These are phyloP conservation scores for Sciurus niger DNA, from an alignment of 2,113 vertebrate genomes.

Conservation along the genomic window DNA sequence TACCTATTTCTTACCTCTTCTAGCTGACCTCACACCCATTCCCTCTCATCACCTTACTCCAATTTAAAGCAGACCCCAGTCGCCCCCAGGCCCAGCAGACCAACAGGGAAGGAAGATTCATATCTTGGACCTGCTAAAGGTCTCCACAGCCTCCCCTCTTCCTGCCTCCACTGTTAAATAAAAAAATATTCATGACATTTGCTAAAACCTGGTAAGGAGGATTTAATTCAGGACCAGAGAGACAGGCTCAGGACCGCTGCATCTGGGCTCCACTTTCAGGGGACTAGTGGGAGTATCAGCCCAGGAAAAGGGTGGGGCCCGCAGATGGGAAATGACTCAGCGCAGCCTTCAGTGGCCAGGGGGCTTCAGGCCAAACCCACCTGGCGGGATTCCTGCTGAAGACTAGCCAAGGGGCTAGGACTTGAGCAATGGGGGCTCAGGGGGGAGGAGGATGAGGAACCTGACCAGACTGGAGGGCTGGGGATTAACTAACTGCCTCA, in stretches of 20 bases:
- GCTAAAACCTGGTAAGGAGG: neutral
- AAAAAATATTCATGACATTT: neutral
- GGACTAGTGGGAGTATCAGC: neutral
- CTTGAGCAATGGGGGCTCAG: neutral
- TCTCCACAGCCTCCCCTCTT: too few species aligned
- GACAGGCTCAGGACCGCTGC: neutral
- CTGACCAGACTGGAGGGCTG: neutral
- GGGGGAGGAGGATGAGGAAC: neutral
- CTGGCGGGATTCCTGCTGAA: neutral
- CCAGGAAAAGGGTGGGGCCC: neutral
- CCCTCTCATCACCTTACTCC: neutral
- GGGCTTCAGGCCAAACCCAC: neutral
- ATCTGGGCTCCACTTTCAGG: rapidly evolving
- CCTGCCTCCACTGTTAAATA: neutral
- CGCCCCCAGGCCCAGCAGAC: neutral
- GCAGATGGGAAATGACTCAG: neutral
- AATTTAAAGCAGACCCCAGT: neutral
- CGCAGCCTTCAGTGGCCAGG: neutral
- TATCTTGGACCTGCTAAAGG: too few species aligned
- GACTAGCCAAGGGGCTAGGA: neutral
- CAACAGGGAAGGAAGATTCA: neutral
- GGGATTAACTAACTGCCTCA: neutral
- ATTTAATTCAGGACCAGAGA: neutral
- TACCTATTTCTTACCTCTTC: neutral
- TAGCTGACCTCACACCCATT: too few species aligned